These are phyloP conservation scores for Coptodon bakossiorum DNA, from an alignment of 2,113 vertebrate species.

Conservation along the genomic window DNA sequence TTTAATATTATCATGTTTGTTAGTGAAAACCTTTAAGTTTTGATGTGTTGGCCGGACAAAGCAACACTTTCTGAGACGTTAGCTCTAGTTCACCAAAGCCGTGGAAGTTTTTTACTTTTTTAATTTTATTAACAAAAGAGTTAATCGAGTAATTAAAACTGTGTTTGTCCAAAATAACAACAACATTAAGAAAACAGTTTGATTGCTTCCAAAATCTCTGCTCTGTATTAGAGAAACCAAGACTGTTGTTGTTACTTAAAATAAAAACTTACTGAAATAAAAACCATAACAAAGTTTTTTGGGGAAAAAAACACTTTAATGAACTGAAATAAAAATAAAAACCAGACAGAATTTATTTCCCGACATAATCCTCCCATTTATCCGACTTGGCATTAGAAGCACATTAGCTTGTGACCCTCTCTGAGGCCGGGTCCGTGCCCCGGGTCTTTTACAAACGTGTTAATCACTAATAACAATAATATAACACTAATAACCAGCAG, in stretches of 20 bases:
- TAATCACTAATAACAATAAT: not conserved
- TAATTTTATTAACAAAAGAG: not conserved
- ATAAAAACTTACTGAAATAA: not conserved
- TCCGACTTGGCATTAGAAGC: fast-evolving
- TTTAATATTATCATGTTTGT: not conserved
- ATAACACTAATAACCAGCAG: not conserved
- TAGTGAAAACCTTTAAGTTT: not conserved
- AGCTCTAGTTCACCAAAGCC: not conserved
- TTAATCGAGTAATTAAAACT: not conserved
- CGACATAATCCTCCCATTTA: not conserved
- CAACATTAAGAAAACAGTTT: not conserved
- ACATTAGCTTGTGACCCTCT: not conserved
- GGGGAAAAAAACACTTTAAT: fast-evolving
- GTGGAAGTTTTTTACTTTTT: not conserved
- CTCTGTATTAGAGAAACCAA: not conserved
- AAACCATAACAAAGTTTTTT: not conserved
- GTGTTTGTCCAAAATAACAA: not conserved
- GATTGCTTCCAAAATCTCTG: not conserved
- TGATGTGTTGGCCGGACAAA: not conserved
- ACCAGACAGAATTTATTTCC: not conserved
- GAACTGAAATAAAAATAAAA: not conserved
- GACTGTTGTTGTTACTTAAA: not conserved
- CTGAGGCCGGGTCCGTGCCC: not conserved
- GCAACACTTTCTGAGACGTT: not conserved
- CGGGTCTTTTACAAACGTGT: not conserved